phyloP scores from a whole-genome alignment of 1,140 invertebrate species.

The Trialeurodes vaporariorum region DNA sequence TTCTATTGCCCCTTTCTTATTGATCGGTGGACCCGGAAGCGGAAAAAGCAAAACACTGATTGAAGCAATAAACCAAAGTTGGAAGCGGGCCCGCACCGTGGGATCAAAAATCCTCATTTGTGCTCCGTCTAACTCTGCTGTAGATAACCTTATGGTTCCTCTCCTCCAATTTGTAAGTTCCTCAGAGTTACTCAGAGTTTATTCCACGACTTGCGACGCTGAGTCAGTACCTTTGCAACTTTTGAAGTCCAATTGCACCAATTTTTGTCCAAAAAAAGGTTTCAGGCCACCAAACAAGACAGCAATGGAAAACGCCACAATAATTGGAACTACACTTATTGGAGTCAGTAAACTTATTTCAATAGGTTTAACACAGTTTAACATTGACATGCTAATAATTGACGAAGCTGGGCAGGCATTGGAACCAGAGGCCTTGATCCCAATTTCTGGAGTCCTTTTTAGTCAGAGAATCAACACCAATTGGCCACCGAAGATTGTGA shows the following conservation, averaged over 20 bases:
- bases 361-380: not conserved
- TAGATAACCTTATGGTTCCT: not conserved
- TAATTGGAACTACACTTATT: conserved; percentile 16
- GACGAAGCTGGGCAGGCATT: conserved; percentile 83
- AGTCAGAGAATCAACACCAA: conserved; percentile 40
- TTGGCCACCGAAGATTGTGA: conserved; percentile 61
- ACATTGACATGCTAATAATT: too few relatives aligned
- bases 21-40: not conserved
- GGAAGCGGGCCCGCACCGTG: too few relatives aligned
- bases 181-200: not conserved
- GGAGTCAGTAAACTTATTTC: not conserved
- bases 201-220: not conserved
- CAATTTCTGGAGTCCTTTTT: conserved; percentile 34
- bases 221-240: not conserved
- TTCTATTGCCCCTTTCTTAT: conserved; percentile 46
- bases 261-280: conserved; percentile 51
- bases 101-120: not conserved
- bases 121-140: not conserved
- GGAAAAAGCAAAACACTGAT: not conserved
- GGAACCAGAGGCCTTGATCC: conserved; percentile 50
- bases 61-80: not conserved
- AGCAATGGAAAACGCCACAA: conserved; percentile 55
- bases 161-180: not conserved
- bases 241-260: not conserved
- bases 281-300: conserved; percentile 70